Base-by-base conservation (phyloP, 2,797 vertebrate species). In the Amazona ochrocephala region DNA sequence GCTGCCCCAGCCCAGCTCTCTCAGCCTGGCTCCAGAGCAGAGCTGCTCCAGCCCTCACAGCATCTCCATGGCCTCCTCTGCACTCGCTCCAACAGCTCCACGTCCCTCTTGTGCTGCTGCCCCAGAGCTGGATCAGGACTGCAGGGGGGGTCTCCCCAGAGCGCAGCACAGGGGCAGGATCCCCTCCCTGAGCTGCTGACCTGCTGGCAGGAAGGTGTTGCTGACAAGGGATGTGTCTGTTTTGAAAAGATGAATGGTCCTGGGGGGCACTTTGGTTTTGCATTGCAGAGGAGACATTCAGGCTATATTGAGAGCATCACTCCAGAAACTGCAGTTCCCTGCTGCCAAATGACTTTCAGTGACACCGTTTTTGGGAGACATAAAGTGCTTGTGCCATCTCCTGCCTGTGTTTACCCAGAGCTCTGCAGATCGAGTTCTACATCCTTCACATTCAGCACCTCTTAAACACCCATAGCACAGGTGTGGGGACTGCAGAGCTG, bases 221-320 rank as follows among this genome's bases (percentile, higher is more conserved):
- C 23, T 39, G 84, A 27, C 66, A 13, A 47, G 50, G 16, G 83
- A 34, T 24, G 34, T 21, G 26, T 51, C 26, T 32, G 51, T 18
- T 32, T 23, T 16, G 54, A 53, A 11, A 41, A 7, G 48, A 4
- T 7, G n/a, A 19, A 10, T 5, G 1, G 2, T 24, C 51, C 62
- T 13, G 51, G 30, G 30, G 39, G 30, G 18, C 7, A 7, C 64
- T 70, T 64, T 30, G 34, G 6, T 53, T 41, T n/a, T 10, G 66
- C 5, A 0, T 78, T 70, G 29, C 34, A 74, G 68, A 14, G 72
- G 56, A 54, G 27, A 42, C 21, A 4, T 10, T 4, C 1, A 5
- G 61, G 26, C 1, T 29, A 4, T 41, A 13, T 4, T 22, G 12
- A 16, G 7, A 89, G 50, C 42, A 16, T 11, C 0, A 0, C 47